Evolutionary conservation across 2,113 vertebrate genomes (phyloP).

Genomic region (Eubucco bourcierii): DNA sequence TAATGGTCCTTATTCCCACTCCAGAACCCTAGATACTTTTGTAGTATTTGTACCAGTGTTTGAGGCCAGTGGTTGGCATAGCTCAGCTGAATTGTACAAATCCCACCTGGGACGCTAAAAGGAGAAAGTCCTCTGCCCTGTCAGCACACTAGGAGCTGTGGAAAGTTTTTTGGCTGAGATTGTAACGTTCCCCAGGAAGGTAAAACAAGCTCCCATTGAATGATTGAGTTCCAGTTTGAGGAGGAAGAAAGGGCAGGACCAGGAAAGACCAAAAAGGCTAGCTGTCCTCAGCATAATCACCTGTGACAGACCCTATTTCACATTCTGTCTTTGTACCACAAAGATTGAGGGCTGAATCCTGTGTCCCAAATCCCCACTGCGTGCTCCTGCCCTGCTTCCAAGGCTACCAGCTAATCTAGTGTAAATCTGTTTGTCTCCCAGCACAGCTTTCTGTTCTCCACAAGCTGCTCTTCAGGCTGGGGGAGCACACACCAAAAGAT

Average conservation of each 20-base stretch:
- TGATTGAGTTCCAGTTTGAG: not conserved
- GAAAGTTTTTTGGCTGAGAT: not conserved
- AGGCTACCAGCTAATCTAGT: slow-evolving; percentile 44
- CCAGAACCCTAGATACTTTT: not conserved
- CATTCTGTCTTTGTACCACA: not conserved
- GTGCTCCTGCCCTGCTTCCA: slow-evolving; percentile 22
- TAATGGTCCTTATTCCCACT: not conserved
- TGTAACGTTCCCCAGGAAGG: not conserved
- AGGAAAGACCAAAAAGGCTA: not conserved
- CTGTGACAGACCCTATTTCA: not conserved
- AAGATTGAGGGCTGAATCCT: not conserved
- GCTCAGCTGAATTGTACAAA: not conserved
- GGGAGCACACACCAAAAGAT: not conserved
- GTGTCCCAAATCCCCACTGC: slow-evolving; percentile 31
- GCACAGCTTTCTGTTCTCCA: not conserved
- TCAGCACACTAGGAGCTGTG: not conserved
- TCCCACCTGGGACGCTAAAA: not conserved
- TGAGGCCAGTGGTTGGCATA: not conserved
- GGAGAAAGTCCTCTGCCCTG: not conserved
- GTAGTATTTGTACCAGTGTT: not conserved
- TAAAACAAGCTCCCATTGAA: not conserved
- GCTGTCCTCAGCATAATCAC: not conserved
- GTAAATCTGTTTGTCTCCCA: slow-evolving; percentile 28
- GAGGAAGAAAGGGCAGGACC: not conserved
- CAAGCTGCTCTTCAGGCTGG: not conserved